These are phyloP conservation scores for Metopia argyrocephala DNA, from an alignment of 2,888 invertebrate species.

Conservation along the genomic window DNA sequence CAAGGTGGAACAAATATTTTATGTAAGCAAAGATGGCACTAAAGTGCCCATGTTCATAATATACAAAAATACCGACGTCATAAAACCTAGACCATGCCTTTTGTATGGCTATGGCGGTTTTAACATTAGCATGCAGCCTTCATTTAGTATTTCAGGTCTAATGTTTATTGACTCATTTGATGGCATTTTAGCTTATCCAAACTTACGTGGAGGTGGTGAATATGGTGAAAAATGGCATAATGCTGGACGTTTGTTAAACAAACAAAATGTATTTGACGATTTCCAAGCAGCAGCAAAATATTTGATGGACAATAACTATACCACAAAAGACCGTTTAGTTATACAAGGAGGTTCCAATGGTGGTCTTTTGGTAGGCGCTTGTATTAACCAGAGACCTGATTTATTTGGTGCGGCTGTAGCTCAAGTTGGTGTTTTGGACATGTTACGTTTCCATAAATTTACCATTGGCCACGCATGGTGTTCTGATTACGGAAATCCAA, in stretches of 20 bases:
- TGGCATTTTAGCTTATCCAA: conserved; percentile 94
- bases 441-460: conserved; percentile 98
- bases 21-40: conserved; percentile 94
- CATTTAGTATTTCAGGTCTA: conserved; percentile 91
- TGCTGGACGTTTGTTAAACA: conserved; percentile 92
- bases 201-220: conserved; percentile 97
- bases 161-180: conserved; percentile 93
- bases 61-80: conserved; percentile 81
- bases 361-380: conserved; percentile 96
- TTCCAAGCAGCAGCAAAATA: conserved; percentile 95
- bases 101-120: conserved; percentile 99
- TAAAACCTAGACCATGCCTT: conserved; percentile 85
- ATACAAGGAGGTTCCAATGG: conserved; percentile 99
- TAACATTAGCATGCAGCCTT: conserved; percentile 93
- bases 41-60: conserved; percentile 97
- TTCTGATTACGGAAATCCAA: conserved; percentile 96
- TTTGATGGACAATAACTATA: conserved; percentile 89
- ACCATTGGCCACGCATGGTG: conserved; percentile 98
- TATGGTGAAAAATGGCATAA: conserved; percentile 99
- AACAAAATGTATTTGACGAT: conserved; percentile 98
- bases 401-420: conserved; percentile 95
- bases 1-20: conserved; percentile 94
- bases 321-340: conserved; percentile 85
- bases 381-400: conserved; percentile 96
- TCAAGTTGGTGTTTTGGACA: conserved; percentile 98